These are phyloP conservation scores for Platygyra sinensis DNA, from an alignment of 64 coral and sea anemone species.

Conservation along the genomic window DNA sequence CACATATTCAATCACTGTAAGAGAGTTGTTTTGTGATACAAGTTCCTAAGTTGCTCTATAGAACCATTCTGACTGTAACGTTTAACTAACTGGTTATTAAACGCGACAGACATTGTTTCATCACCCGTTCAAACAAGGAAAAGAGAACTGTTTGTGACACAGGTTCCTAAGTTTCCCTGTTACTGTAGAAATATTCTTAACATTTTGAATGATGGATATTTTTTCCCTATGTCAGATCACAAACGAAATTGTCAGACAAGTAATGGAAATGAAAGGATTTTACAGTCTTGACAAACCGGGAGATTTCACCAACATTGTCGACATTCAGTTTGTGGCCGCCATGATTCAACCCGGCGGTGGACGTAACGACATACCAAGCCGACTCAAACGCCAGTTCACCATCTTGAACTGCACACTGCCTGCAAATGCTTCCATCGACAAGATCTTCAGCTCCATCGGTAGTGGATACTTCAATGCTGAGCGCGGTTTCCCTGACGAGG, in stretches of 20 bases:
- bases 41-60: too few species aligned
- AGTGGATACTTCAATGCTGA: slow-evolving; percentile 80
- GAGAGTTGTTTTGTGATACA: too few species aligned
- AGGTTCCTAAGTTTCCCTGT: too few species aligned
- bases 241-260: slow-evolving; percentile 96
- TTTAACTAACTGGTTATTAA: too few species aligned
- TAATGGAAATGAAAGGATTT: slow-evolving; percentile 98
- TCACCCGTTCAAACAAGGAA: too few species aligned
- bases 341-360: slow-evolving; percentile 99
- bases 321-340: slow-evolving; percentile 92
- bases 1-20: too few species aligned
- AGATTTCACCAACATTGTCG: slow-evolving; percentile 95
- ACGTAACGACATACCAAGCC: slow-evolving; percentile 93
- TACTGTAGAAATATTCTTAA: neutral
- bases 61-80: too few species aligned
- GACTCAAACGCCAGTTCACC: slow-evolving; percentile 90
- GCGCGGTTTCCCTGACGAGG: slow-evolving; percentile 70
- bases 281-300: slow-evolving; percentile 98
- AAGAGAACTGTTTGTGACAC: too few species aligned
- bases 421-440: slow-evolving; percentile 93
- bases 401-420: slow-evolving; percentile 98
- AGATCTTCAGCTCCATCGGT: slow-evolving; percentile 93
- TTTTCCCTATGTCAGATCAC: slow-evolving; percentile 75
- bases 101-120: too few species aligned
- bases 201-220: neutral